Base-by-base conservation (phyloP, 1,140 invertebrate species). In the Thaumatotibia leucotreta region DNA sequence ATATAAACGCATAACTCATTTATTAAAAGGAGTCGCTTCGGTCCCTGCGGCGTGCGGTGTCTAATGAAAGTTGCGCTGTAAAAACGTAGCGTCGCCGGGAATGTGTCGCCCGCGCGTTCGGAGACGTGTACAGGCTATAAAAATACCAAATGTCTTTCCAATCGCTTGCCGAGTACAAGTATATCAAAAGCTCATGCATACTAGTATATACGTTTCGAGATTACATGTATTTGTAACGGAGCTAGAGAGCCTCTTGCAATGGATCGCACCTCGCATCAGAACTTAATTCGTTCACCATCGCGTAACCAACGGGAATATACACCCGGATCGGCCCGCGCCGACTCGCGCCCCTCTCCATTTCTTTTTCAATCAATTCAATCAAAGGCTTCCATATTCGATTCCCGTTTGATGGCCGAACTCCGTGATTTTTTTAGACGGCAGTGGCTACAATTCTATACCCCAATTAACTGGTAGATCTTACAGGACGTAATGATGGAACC, bases 351-450 rank as follows among this genome's bases (percentile, higher is more conserved):
- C 77, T 76, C 75, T 69, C 75, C 76, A 75, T 86, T 89, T 83
- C 86, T 87, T 87, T 87, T 83, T 83, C 82, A 88, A 87, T 84
- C 79, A 85, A 83, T 89, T 86, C 84, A 86, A 88, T 88, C 81
- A 86, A 76, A 76, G 69, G 73, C 73, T 71, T 70, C 73, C 71
- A 67, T 63, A 63, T 80, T 75, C 77, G 75, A 86, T 80, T 86
- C 81, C 71, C 74, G 72, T 70, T 74, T 80, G 76, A 82, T 76
- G 73, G 62, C 68, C 73, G 69, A 73, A 76, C 74, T 76, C 76
- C 69, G 70, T 75, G 75, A 72, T 70, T 68, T 75, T n/a, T 68
- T 65, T 52, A 67, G 24, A 29, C 11, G n/a, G 52, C 29, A 31
- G 29, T 24, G 52, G 29, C 11, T 58, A 58, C 24, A 29, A 58